phyloP scores from a whole-genome alignment of 2,113 vertebrate species.

The Ardeotis arabs region DNA sequence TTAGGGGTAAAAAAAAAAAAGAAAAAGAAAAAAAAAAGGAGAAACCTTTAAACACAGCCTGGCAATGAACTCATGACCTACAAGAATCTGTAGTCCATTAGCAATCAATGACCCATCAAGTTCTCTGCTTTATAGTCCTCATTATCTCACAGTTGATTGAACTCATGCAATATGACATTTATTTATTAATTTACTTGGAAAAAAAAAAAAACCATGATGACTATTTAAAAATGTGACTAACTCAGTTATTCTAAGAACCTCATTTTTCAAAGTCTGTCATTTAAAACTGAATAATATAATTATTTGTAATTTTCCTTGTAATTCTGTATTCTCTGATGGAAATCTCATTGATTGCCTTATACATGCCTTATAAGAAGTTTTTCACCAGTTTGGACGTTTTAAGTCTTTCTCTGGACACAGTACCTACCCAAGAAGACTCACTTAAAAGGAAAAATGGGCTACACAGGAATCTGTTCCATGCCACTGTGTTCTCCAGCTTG shows the following conservation, averaged over 20 bases:
- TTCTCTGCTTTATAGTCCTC: slow-evolving; percentile 10
- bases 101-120: slow-evolving; percentile 35
- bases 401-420: background rate
- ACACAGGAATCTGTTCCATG: background rate
- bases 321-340: background rate
- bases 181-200: slow-evolving; percentile 27
- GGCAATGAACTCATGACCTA: slow-evolving; percentile 33
- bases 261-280: background rate
- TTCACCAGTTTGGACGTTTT: background rate
- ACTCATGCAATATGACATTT: slow-evolving; percentile 22
- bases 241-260: slow-evolving; percentile 10
- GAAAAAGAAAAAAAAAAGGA: background rate
- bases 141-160: slow-evolving; percentile 44
- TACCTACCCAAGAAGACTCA: background rate
- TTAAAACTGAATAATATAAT: background rate
- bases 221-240: slow-evolving; percentile 15
- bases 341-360: background rate
- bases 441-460: background rate
- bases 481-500: background rate
- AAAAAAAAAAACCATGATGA: background rate
- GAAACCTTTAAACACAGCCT: background rate
- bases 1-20: background rate
- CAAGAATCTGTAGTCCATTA: slow-evolving; percentile 47
- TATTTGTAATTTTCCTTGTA: background rate
- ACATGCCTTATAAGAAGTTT: background rate